Base-by-base conservation (phyloP, 2,797 vertebrate species). In the Sebastes goodei region DNA sequence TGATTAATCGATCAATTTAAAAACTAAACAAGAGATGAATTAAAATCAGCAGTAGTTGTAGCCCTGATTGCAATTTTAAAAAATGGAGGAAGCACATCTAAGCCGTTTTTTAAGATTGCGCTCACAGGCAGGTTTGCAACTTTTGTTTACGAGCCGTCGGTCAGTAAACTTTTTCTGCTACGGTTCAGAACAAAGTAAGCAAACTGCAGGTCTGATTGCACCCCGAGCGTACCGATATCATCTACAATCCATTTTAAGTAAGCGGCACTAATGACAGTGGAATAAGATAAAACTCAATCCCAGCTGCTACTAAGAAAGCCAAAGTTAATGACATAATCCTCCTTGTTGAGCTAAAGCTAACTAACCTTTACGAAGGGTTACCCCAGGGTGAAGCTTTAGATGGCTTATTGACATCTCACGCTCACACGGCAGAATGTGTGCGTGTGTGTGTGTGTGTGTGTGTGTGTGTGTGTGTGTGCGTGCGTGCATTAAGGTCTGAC, bases 301-400 rank as follows among this genome's bases (percentile, higher is more conserved):
- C 32, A 74, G 83, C 62, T 71, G 60, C 63, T 68, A 10, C 71
- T 29, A 49, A 82, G 23, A 61, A 71, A 77, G 71, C 69, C 60
- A 60, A 10, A 76, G 42, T 81, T 86, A 85, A 84, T 71, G 83
- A 83, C 71, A 71, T 82, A 85, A 92, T 90, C 78, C 79, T 68
- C 38, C 65, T 80, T 60, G 57, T 27, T 42, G 53, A 75, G 55
- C 71, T 86, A 11, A 80, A 85, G 65, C 81, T 76, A 78, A 78
- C 86, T 62, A 85, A 86, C 67, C 86, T 87, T 80, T 62, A 25
- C n/a, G 1, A 69, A 63, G 69, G 66, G 67, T 85, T 46, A 78
- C 32, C 38, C 60, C 67, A 9, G 67, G 84, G 67, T 61, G 69
- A 70, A 68, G 69, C 72, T 81, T 59, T 42, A 42, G 74, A 71